These are phyloP conservation scores for Drosophila kuntzei DNA, from an alignment of 2,888 invertebrate genomes.

Conservation along the genomic window DNA sequence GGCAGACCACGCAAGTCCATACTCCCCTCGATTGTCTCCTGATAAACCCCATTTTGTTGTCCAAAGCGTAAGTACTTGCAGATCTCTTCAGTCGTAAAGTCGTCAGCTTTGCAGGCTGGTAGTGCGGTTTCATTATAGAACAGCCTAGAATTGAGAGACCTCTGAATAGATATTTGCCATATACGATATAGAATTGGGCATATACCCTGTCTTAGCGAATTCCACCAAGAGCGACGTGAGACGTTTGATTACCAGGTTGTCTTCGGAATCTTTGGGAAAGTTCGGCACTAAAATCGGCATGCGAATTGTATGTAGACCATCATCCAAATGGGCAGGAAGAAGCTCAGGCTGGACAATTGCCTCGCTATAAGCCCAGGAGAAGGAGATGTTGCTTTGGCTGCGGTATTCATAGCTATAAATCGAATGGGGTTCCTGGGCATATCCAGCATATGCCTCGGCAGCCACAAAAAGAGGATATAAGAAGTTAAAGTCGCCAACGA, in stretches of 20 bases:
- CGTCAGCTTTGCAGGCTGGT: slow-evolving; percentile 47
- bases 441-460: slow-evolving; percentile 49
- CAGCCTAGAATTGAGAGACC: slow-evolving; percentile 24
- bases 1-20: slow-evolving; percentile 43
- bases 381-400: slow-evolving; percentile 82
- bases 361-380: slow-evolving; percentile 70
- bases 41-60: slow-evolving; percentile 49
- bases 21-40: slow-evolving; percentile 32
- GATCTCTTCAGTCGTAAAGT: slow-evolving; percentile 53
- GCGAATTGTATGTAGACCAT: slow-evolving; percentile 86
- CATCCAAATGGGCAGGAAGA: slow-evolving; percentile 86
- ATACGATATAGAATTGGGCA: neutral
- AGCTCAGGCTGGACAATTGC: slow-evolving; percentile 47
- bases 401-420: slow-evolving; percentile 85
- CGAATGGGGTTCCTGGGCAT: slow-evolving; percentile 78
- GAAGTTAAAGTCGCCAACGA: slow-evolving; percentile 86
- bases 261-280: slow-evolving; percentile 74
- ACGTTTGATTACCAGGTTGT: slow-evolving; percentile 81
- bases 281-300: slow-evolving; percentile 83
- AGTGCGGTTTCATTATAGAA: slow-evolving; percentile 34
- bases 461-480: slow-evolving; percentile 84
- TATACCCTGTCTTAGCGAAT: slow-evolving; percentile 86
- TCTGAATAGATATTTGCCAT: neutral
- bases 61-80: slow-evolving; percentile 80
- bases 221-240: slow-evolving; percentile 85